Base-by-base conservation (phyloP, 2,888 invertebrate species). In the Pharmacophagus antenor region DNA sequence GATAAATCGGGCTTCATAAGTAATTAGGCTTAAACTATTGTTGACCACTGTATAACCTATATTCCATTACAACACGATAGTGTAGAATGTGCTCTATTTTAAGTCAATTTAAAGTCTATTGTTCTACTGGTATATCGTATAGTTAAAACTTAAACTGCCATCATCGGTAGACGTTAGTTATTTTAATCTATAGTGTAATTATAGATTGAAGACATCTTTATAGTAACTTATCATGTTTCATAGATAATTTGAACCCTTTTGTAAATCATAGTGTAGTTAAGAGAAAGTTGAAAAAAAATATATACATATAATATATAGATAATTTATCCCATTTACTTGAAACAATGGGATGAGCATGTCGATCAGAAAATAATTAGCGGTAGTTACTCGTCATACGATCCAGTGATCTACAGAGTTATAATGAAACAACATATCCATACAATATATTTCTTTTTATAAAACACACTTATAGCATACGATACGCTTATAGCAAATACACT, bases 401-500 rank as follows among this genome's bases (percentile, higher is more conserved):
- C 65, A 72, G 63, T 67, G 66, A 64, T 57, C 63, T 62, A 56
- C 52, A 51, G 44, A 65, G 67, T 17, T 12, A 31, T 15, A 56
- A 25, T 21, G n/a, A 15, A 56, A 47, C 42, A 47, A 53, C n/a
- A n/a, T n/a, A n/a, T n/a, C n/a, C n/a, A n/a, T n/a, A n/a, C n/a
- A n/a, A n/a, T n/a, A n/a, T 54, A 18, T 44, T 44, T 10, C 18
- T 44, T 42, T 44, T 54, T 53, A 23, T 52, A 20, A 52, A 61
- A 64, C 53, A 58, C 61, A 64, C 62, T 37, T 37, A 37, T 37
- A n/a, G n/a, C n/a, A 37, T 58, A 46, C 51, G 61, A 64, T 62
- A 66, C 82, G 89, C 88, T 89, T 89, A 85, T 81, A 84, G 89
- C 89, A 89, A 88, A 88, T 86, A 88, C 89, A 89, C 89, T 79